Percentiles rank a stretch among this genome's conserved stretches.
phyloP scores from a whole-genome alignment of 1,140 invertebrate species.

The Ruditapes philippinarum region DNA sequence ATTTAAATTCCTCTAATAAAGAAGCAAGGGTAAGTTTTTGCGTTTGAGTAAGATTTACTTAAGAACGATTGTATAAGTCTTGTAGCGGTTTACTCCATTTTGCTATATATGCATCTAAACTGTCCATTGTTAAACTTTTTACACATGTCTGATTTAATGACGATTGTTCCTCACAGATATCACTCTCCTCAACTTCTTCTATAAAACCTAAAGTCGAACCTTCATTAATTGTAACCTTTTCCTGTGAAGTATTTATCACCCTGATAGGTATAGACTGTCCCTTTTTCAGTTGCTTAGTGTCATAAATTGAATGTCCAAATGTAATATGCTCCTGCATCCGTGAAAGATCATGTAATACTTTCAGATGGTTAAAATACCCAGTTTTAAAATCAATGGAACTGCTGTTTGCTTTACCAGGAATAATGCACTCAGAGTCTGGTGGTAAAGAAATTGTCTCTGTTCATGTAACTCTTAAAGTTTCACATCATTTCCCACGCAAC shows the following conservation, averaged over 20 bases:
- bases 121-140: background rate
- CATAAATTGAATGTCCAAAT: background rate
- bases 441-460: background rate
- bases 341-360: background rate
- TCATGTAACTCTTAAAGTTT: background rate
- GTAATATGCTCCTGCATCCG: background rate
- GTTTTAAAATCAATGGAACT: background rate
- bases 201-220: background rate
- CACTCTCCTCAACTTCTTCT: conserved; percentile 11
- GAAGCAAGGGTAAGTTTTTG: background rate
- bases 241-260: background rate
- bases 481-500: conserved; percentile 18
- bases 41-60: background rate
- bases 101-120: background rate
- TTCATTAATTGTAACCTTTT: background rate
- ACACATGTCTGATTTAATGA: background rate
- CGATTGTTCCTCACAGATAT: background rate
- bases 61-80: conserved; percentile 15
- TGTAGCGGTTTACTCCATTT: conserved; percentile 1
- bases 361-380: background rate
- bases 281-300: background rate
- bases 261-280: background rate
- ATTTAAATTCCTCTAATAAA: background rate
- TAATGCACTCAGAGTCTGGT: background rate
- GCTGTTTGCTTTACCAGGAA: background rate